A percentile compares a stretch with the other conserved stretches of the same genome.
phyloP scores from a whole-genome alignment of 1,140 invertebrate species.

The Trachymyrmex septentrionalis region DNA sequence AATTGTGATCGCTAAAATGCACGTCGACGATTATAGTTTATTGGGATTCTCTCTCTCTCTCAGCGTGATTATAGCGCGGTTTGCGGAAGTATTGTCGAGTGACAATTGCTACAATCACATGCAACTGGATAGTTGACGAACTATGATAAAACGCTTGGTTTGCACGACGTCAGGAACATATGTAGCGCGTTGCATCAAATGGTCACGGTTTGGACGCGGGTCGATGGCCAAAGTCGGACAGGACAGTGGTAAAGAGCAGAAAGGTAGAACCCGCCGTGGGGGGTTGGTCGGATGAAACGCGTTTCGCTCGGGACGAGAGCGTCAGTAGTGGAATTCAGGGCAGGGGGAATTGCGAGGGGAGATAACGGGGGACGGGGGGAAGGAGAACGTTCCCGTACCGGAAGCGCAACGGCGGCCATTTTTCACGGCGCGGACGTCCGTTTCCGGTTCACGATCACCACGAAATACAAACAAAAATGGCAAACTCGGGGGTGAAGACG shows the following conservation, averaged over 20 bases:
- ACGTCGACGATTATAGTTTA: neutral
- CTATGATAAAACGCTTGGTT: conserved; percentile 57
- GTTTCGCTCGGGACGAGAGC: conserved; percentile 26
- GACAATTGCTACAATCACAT: conserved; percentile 42
- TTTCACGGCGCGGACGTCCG: conserved; percentile 84
- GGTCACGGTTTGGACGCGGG: conserved; percentile 26
- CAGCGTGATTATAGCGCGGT: neutral
- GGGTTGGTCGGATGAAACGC: conserved; percentile 50
- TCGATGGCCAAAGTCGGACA: conserved; percentile 55
- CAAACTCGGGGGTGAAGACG: conserved; percentile 44
- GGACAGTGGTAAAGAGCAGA: conserved; percentile 54
- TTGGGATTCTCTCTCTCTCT: neutral
- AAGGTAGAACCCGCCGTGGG: conserved; percentile 24
- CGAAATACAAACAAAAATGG: conserved; percentile 84
- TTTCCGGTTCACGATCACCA: conserved; percentile 82
- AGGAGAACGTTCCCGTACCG: conserved; percentile 67
- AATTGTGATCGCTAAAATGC: neutral
- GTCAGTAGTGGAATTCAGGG: conserved; percentile 40
- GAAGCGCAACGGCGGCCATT: conserved; percentile 82
- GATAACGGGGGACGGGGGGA: neutral
- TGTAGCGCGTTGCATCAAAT: conserved; percentile 58
- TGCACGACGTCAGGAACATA: conserved; percentile 36
- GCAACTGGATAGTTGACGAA: conserved; percentile 17
- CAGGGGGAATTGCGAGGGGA: conserved; percentile 38
- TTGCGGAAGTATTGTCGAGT: conserved; percentile 20